Base-by-base conservation (phyloP, 2,888 invertebrate species). In the Chironomus tentans region DNA sequence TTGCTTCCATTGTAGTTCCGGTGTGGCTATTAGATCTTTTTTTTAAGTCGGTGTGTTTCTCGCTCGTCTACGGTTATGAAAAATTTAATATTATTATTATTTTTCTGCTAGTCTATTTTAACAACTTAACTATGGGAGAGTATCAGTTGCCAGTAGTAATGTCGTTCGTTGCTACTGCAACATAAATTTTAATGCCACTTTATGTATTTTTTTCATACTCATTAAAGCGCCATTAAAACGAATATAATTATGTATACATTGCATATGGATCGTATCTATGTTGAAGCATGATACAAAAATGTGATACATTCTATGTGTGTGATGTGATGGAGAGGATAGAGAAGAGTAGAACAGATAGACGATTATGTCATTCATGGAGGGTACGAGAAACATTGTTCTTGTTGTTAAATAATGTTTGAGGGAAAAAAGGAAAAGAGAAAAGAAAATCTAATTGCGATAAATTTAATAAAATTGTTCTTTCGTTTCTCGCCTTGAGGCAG, bases 101-200 rank as follows among this genome's bases (percentile, higher is more conserved):
- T n/a, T 38, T 38, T 38, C 2, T 38, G 38, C 10, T 38, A 38
- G 38, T 56, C 7, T 56, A 56, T 18, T 56, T 56, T 56, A 56
- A 56, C 56, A 56, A 7, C 56, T 56, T 18, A 56, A 56, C 56
- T 56, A 56, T 56, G 56, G n/a, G 56, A 56, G n/a, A 56, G 56
- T 56, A 15, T 56, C n/a, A 38, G 38, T 38, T 38, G 38, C 38
- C 38, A 56, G 18, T 56, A 56, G 56, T 56, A 56, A 6, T 18
- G 22, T 72, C 38, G 61, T 62, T 18, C 24, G 47, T 18, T 24
- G n/a, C 65, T 13, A 56, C 56, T 72, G 72, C 61, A 62, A 61
- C 62, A 72, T 72, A 72, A 72, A 72, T 72, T 72, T 72, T 72
- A 72, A 21, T 12, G 38, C 46, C 50, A 71, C 62, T 72, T 62